Evolutionary conservation across 2,113 vertebrate species (phyloP).

Genomic region (Riparia riparia): DNA sequence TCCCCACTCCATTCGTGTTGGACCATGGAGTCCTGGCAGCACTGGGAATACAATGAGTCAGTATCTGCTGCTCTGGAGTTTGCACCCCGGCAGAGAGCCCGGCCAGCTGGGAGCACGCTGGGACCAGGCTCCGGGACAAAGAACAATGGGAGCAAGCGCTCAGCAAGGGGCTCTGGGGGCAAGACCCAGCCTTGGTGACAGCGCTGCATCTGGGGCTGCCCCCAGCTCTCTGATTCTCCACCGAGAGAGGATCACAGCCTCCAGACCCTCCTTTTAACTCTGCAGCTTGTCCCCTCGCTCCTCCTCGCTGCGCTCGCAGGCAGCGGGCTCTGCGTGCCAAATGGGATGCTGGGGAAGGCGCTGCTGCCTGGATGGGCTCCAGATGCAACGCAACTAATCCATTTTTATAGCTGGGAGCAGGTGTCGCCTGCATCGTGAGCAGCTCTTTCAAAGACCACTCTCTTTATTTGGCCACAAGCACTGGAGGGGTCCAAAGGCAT

Average conservation of each 20-base stretch:
- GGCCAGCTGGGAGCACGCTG: slow-evolving; percentile 54
- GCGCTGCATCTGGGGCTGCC: not conserved
- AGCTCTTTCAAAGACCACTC: not conserved
- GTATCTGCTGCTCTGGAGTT: slow-evolving; percentile 23
- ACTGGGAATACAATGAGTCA: not conserved
- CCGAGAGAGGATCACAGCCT: slow-evolving; percentile 18
- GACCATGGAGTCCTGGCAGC: slow-evolving; percentile 13
- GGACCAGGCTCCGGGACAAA: not conserved
- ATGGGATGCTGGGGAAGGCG: slow-evolving; percentile 18
- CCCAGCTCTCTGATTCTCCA: not conserved
- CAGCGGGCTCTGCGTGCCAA: slow-evolving; percentile 6
- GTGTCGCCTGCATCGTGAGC: not conserved
- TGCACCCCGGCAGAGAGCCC: not conserved
- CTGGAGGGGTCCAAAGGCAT: not conserved
- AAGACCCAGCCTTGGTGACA: not conserved
- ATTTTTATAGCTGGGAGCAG: slow-evolving; percentile 33
- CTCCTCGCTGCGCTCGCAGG: rapidly evolving
- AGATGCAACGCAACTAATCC: slow-evolving; percentile 30
- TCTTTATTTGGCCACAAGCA: not conserved
- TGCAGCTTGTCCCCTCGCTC: not conserved
- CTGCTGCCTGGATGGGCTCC: slow-evolving; percentile 58
- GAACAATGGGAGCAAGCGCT: slow-evolving; percentile 18
- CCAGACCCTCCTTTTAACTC: slow-evolving; percentile 54
- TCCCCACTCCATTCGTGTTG: not conserved
- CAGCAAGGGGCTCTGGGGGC: not conserved